Conservation (phyloP, 2,113 vertebrate species). For the Podiceps cristatus region DNA sequence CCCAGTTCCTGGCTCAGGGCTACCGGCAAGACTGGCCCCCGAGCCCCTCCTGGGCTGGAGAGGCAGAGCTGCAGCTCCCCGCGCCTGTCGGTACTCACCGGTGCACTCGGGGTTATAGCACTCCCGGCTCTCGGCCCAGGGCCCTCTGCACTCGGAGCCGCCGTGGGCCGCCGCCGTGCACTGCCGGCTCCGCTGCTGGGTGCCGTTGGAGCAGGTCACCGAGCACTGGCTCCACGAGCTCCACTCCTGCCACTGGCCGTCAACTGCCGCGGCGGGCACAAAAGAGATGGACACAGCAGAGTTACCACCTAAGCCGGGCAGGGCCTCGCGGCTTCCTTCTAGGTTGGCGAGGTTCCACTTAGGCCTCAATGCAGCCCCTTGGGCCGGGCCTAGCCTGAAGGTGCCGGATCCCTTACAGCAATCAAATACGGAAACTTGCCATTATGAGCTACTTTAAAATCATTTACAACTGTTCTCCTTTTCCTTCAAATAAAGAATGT, state of each 20-base stretch:
- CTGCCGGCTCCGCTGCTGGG: constrained; percentile 95
- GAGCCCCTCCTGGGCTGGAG: background rate
- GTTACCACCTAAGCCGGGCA: background rate
- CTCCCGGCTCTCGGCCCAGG: constrained; percentile 97
- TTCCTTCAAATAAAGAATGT: background rate
- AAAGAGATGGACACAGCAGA: constrained; percentile 57
- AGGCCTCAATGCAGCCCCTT: background rate
- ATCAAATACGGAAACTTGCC: background rate
- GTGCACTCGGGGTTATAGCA: constrained; percentile 96
- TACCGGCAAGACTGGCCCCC: accelerated
- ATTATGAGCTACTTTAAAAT: background rate
- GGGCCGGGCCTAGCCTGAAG: background rate
- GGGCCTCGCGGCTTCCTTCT: background rate
- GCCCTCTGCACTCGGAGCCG: constrained; percentile 95
- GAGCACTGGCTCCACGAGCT: constrained; percentile 97
- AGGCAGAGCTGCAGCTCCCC: too few species aligned
- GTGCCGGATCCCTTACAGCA: accelerated
- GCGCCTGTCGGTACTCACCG: constrained; percentile 74
- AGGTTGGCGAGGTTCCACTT: background rate
- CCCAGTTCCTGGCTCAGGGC: background rate
- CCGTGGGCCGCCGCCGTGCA: constrained; percentile 95
- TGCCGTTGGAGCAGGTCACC: constrained; percentile 97
- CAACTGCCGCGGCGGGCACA: constrained; percentile 79
- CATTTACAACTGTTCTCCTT: background rate
- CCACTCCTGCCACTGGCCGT: constrained; percentile 99